These are phyloP conservation scores for Bucorvus abyssinicus DNA, from an alignment of 2,797 vertebrate species.

Conservation along the genomic window DNA sequence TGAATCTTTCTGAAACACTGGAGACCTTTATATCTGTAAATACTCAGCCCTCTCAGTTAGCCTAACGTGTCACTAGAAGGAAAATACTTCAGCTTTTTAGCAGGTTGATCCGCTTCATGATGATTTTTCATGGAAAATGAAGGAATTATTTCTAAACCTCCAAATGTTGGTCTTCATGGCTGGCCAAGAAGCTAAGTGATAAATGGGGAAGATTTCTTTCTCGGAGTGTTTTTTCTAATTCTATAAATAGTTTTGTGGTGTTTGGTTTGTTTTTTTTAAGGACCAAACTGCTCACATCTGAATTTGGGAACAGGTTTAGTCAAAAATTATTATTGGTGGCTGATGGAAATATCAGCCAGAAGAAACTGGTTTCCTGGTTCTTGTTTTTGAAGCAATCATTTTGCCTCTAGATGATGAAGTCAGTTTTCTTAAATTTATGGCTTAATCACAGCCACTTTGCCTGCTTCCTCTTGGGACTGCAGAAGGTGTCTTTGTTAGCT, in stretches of 20 bases:
- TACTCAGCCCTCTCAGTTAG: background rate
- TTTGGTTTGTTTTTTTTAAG: background rate
- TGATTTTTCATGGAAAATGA: background rate
- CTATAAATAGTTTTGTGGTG: background rate
- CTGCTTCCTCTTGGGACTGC: background rate
- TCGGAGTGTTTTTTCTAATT: background rate
- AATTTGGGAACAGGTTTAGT: background rate
- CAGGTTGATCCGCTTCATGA: background rate
- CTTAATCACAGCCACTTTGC: background rate
- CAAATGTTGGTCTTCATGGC: background rate
- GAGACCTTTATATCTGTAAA: background rate
- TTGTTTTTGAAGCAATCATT: background rate
- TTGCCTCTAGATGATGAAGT: background rate
- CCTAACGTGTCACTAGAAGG: background rate
- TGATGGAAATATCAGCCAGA: background rate
- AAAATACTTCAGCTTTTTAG: background rate
- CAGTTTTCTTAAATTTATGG: background rate
- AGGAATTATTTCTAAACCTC: background rate
- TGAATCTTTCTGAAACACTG: background rate
- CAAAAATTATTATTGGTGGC: background rate
- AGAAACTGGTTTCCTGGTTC: background rate
- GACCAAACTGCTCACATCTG: background rate
- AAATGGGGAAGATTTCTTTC: background rate
- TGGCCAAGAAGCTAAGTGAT: background rate
- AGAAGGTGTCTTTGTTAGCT: background rate